Conservation (phyloP, 2,113 vertebrate species). For the Mesembrinibis cayennensis region DNA sequence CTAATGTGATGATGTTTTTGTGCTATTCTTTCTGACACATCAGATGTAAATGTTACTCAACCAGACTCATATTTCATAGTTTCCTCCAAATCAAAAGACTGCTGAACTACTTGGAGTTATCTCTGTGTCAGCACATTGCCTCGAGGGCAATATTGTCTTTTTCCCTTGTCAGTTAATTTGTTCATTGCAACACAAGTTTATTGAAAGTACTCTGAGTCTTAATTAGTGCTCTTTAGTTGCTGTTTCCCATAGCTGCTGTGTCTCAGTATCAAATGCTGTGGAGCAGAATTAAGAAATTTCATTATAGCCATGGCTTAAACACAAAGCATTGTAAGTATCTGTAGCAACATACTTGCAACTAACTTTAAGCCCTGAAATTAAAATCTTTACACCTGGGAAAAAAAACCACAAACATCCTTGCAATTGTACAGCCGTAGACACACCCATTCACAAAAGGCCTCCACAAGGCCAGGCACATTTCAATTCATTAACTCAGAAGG, state of each 20-base stretch:
- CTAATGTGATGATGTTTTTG: background rate
- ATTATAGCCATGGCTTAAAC: background rate
- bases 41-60: background rate
- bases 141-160: background rate
- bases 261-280: background rate
- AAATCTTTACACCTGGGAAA: background rate
- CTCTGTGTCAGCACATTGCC: constrained; percentile 38
- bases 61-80: background rate
- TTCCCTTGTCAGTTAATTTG: constrained; percentile 46
- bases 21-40: constrained; percentile 16
- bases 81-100: constrained; percentile 21
- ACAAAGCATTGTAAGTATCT: background rate
- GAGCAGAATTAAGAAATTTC: background rate
- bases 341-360: background rate
- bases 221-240: constrained; percentile 35
- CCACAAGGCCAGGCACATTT: background rate
- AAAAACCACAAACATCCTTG: background rate
- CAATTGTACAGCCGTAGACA: background rate
- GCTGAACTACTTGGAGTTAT: constrained; percentile 2
- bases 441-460: background rate
- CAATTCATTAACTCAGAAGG: background rate
- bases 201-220: constrained; percentile 40
- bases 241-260: constrained; percentile 2
- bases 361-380: background rate
- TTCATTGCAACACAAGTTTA: constrained; percentile 36